phyloP scores from a whole-genome alignment of 1,140 invertebrate species.

The Sinella curviseta region DNA sequence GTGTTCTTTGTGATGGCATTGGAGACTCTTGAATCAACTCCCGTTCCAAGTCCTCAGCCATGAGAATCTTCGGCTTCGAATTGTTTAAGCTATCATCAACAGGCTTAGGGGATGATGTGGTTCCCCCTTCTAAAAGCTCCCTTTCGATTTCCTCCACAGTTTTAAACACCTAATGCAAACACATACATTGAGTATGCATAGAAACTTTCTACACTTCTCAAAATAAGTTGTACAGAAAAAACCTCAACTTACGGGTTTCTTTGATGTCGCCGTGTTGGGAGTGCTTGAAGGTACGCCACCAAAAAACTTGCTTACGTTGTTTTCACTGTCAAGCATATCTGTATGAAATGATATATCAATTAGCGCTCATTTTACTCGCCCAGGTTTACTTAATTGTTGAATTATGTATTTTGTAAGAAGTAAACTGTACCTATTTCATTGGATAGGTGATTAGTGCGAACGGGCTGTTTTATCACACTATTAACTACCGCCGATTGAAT shows the following conservation, averaged over 20 bases:
- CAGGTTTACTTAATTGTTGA: too few relatives aligned
- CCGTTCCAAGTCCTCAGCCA: conserved; percentile 41
- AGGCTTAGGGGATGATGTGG: neutral
- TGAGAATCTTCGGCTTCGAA: conserved; percentile 31
- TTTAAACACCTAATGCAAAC: conserved; percentile 37
- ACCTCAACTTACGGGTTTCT: too few relatives aligned
- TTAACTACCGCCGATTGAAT: neutral
- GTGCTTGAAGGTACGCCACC: neutral
- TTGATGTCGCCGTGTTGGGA: neutral
- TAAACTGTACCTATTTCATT: too few relatives aligned
- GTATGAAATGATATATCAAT: neutral
- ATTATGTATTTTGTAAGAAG: too few relatives aligned
- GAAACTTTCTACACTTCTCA: too few relatives aligned
- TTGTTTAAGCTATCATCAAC: neutral
- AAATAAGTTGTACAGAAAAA: too few relatives aligned
- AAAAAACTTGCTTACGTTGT: conserved; percentile 1
- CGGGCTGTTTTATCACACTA: neutral
- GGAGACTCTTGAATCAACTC: conserved; percentile 32
- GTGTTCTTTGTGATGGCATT: neutral
- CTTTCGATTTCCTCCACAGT: conserved; percentile 44
- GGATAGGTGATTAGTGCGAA: neutral
- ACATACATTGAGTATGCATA: neutral
- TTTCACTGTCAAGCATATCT: neutral
- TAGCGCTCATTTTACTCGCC: neutral
- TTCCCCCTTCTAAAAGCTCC: conserved; percentile 32